Evolutionary conservation across 2,888 invertebrate species (phyloP), one percentile per base, ranked within the genome.

Genomic region (Lasioglossum malachurum): DNA sequence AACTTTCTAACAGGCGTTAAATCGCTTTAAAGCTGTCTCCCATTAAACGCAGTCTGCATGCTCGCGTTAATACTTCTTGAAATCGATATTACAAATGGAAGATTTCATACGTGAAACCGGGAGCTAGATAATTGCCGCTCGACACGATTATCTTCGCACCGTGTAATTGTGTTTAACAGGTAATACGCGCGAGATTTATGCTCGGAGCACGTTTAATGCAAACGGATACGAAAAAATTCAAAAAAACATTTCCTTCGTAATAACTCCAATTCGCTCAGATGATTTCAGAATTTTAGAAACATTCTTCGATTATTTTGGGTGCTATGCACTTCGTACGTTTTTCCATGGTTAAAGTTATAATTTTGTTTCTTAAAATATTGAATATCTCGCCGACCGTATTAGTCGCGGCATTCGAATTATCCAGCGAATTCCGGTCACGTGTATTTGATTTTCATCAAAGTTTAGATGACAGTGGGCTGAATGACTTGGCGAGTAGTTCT

Each of bases 1-100:
- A 78, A 78, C 69, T 69, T 78, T 78, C 69, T 78, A 78, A 78
- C 78, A n/a, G 49, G 69, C 67, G 78, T 78, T 71, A 71, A 69
- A 78, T 78, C 49, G 67, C 53, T 53, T 71, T 41, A 49, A 69
- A 77, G 35, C 49, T 71, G 53, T 27, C 38, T 41, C 19, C 31
- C 35, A n/a, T 49, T n/a, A 49, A 69, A 49, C 35, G 31, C 64
- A 16, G 31, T 16, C 19, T 35, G 67, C 67, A 35, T 19, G 60
- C 16, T 67, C 16, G 35, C 35, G 67, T 67, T 67, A 35, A 38
- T 23, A 14, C 38, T 31, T 67, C 35, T 67, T 35, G 67, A 35
- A 67, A 67, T 35, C 67, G 67, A 67, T 67, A 67, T 67, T 67
- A 67, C 35, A 67, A 67, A 67, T 67, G 31, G 67, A 67, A 67